These are phyloP conservation scores for Yasuhikotakia modesta DNA, from an alignment of 2,797 vertebrate species.

Conservation along the genomic window DNA sequence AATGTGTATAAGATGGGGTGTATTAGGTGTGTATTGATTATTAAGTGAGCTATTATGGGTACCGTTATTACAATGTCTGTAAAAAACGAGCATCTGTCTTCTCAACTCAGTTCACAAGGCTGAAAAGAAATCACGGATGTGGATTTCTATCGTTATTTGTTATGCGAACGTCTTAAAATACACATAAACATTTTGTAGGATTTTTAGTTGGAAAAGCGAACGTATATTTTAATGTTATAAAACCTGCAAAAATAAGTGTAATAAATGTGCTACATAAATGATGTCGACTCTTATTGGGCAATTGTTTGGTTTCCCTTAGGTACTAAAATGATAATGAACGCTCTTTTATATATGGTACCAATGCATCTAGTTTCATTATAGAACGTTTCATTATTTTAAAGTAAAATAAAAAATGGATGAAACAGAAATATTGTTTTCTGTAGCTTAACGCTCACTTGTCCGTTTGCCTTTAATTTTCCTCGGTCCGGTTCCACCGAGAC, in stretches of 20 bases:
- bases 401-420: neutral
- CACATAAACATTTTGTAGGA: neutral
- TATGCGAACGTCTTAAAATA: neutral
- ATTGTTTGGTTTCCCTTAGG: no score
- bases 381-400: neutral
- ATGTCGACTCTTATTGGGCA: no score
- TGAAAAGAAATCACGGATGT: conserved; percentile 43
- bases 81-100: conserved; percentile 76
- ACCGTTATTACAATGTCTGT: conserved; percentile 70
- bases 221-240: neutral
- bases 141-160: neutral
- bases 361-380: neutral
- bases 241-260: no score
- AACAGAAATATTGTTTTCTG: neutral
- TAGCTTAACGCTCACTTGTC: no score
- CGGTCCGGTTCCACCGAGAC: conserved; percentile 31
- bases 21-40: no score
- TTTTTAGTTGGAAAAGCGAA: neutral
- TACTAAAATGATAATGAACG: no score
- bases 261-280: no score
- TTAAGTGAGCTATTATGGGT: conserved; percentile 70
- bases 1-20: no score
- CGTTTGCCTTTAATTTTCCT: neutral
- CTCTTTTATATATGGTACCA: neutral
- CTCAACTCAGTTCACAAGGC: conserved; percentile 62